Base-by-base conservation (phyloP, 1,140 invertebrate genomes). In the Araneus ventricosus region DNA sequence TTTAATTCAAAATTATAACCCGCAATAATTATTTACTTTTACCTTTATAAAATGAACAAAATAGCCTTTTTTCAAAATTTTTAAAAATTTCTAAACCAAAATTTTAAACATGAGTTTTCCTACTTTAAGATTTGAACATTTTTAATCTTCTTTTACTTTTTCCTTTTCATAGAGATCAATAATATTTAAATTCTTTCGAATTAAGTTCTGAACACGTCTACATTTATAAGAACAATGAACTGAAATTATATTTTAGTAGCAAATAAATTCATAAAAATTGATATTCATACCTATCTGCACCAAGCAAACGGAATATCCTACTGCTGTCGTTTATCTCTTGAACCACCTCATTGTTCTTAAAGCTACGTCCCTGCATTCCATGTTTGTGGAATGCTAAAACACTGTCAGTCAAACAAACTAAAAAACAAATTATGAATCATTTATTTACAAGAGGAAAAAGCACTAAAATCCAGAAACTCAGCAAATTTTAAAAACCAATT, bases 381-480 rank as follows among this genome's bases (percentile, higher is more conserved):
- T 99, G 97, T 94, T 98, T 98, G 95, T 99, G 99, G 96, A 99
- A 99, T 95, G 99, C 99, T 95, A 99, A 96, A 94, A 99, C 97
- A 95, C 98, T 99, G 96, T 99, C 99, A 85, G 98, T 97, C 95
- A 99, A 96, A 96, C 98, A 98, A 95, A 99, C 99, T 99, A 95
- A 84, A 97, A 96, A 52, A 84, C 6, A 75, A 75, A 63, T 8
- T 27, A 24, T 24, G n/a, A 61, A 7, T 61, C 59, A 24, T 20
- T 57, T 20, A 10, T 17, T n/a, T 24, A n/a, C n/a, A 63, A n/a
- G 45, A 63, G 22, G 61, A 63, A 63, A n/a, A 27, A 24, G 5
- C 24, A 63, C 2, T 22, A 27, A 24, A 27, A 63, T 4, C 20
- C 59, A 61, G 59, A n/a, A n/a, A 63, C 4, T n/a, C 20, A 27